Evolutionary conservation across 2,113 vertebrate species (phyloP).

Genomic region (Motacilla tschutschensis): DNA sequence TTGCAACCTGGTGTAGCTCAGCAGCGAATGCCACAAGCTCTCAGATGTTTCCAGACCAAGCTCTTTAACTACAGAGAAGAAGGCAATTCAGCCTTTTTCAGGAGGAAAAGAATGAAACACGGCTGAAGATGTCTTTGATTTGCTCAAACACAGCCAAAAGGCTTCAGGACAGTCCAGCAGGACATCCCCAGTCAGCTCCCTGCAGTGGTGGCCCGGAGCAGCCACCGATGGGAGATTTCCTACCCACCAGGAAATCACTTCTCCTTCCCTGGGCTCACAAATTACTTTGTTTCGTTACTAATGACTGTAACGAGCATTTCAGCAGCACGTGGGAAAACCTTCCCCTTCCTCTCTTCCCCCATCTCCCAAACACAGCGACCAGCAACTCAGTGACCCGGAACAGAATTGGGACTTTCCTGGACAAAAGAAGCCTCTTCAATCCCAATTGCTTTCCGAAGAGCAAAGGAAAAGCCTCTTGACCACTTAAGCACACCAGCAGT

Average conservation of each 20-base stretch:
- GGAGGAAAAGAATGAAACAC: background rate
- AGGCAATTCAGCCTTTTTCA: background rate
- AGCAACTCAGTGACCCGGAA: constrained; percentile 12
- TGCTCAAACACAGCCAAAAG: background rate
- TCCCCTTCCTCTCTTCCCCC: background rate
- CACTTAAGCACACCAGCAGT: background rate
- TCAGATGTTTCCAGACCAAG: background rate
- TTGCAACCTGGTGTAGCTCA: accelerated
- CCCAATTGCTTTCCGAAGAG: background rate
- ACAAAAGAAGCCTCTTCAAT: constrained; percentile 33
- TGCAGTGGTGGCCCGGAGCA: background rate
- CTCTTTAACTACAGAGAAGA: background rate
- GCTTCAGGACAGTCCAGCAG: background rate
- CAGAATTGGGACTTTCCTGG: background rate
- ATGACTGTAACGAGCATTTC: background rate
- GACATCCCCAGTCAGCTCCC: background rate
- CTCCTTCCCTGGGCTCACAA: background rate
- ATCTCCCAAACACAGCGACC: background rate
- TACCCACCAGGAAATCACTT: background rate
- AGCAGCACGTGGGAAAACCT: constrained; percentile 23
- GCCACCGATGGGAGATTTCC: background rate
- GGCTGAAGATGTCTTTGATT: background rate
- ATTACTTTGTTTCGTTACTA: background rate
- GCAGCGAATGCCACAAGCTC: background rate
- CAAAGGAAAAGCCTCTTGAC: constrained; percentile 15